Evolutionary conservation across 2,888 invertebrate genomes (phyloP), one percentile per base, ranked within the genome.

Genomic region (Harmothoe impar): DNA sequence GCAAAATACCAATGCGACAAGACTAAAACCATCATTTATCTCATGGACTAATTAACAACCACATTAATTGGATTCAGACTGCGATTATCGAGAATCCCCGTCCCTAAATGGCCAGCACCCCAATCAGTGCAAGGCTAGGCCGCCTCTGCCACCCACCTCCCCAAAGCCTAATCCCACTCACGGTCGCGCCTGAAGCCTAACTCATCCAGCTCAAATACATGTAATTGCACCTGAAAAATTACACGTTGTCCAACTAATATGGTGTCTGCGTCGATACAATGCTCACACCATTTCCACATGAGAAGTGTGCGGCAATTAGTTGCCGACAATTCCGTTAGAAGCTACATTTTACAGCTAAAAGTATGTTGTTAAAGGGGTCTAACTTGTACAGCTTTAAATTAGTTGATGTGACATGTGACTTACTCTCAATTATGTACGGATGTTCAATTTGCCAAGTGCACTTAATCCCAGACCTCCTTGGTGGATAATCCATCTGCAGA

Each of bases 1-100:
- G 81, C 35, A 81, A 81, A 81, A 81, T 43, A 81, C 81, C 35
- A 35, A 33, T 35, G 43, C 43, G 35, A 12, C 81, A n/a, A 81
- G 81, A 81, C 35, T 81, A 81, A 81, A 81, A 81, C 81, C 81
- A 43, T 33, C 81, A 81, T 81, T 81, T 81, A 81, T 81, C 81
- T 81, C 35, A 81, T 81, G 81, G 81, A 33, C 81, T 81, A 81
- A 81, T 81, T 81, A 81, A 81, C 81, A 0, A 43, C 81, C 81
- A 43, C 81, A 81, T 81, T 81, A 81, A 81, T 81, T 81, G 81
- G 81, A 81, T 81, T 81, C 81, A 81, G 35, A 35, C 81, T 43
- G 81, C 81, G 81, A 81, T 81, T 81, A 81, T 81, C 81, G 25
- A 43, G 43, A n/a, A 35, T 33, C 81, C 72, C 81, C 81, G 20